phyloP scores from a whole-genome alignment of 2,888 invertebrate genomes.

The Heliconius ethilla region DNA sequence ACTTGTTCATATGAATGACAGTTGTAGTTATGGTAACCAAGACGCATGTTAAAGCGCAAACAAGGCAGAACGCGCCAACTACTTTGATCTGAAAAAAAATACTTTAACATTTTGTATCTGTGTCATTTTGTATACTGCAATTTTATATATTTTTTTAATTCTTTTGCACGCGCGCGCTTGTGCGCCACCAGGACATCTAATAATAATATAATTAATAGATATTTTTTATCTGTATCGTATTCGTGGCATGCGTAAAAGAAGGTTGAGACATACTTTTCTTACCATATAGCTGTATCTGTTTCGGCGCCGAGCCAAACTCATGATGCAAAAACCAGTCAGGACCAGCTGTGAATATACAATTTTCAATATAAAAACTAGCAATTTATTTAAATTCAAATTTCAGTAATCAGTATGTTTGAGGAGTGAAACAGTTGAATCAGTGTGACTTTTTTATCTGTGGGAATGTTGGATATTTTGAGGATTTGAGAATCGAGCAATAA shows the following conservation, averaged over 20 bases:
- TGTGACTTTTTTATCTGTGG: neutral
- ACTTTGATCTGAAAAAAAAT: conserved; percentile 89
- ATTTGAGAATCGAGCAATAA: neutral
- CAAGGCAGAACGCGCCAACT: conserved; percentile 92
- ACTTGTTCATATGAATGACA: conserved; percentile 92
- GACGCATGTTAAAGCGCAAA: conserved; percentile 93
- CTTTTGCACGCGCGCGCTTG: too few species aligned
- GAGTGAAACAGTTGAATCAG: neutral
- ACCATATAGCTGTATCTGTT: conserved; percentile 95
- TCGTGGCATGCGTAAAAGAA: conserved; percentile 42
- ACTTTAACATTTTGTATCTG: neutral
- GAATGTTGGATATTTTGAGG: neutral
- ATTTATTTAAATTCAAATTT: too few species aligned
- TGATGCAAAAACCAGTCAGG: conserved; percentile 92
- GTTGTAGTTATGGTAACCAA: conserved; percentile 95
- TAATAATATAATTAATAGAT: neutral
- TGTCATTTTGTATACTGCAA: neutral
- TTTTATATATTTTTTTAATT: neutral
- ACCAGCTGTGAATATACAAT: conserved; percentile 84
- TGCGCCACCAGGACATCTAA: too few species aligned
- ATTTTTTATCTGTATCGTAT: neutral
- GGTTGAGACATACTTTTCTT: conserved; percentile 78
- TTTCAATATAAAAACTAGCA: neutral
- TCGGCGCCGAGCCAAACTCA: conserved; percentile 90
- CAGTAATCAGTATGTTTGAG: too few species aligned